These are phyloP conservation scores for Trichechus manatus DNA, from an alignment of 2,113 vertebrate genomes.

Conservation along the genomic window DNA sequence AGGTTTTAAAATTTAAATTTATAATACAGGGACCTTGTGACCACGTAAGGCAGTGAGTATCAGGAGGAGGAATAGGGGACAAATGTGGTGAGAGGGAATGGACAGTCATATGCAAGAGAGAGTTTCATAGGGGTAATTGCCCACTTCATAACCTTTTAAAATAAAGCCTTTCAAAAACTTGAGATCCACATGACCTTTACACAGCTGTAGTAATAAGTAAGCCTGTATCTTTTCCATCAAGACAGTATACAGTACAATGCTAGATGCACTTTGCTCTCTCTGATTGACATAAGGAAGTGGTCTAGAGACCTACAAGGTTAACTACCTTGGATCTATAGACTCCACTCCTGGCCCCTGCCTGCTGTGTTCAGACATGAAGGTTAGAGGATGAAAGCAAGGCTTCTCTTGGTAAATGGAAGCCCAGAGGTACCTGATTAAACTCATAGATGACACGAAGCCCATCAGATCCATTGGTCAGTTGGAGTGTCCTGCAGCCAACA, in stretches of 20 bases:
- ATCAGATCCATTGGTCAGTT: background rate
- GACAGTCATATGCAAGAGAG: background rate
- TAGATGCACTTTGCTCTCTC: background rate
- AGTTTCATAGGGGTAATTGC: background rate
- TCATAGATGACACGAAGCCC: background rate
- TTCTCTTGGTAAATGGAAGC: background rate
- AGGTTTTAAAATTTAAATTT: slow-evolving; percentile 21
- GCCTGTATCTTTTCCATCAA: background rate
- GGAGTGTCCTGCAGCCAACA: background rate
- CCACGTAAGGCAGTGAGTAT: background rate
- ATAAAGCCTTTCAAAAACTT: background rate
- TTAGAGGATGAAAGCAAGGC: background rate
- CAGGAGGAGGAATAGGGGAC: background rate
- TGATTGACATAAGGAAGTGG: background rate
- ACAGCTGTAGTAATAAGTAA: background rate
- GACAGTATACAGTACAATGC: background rate
- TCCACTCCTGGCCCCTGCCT: background rate
- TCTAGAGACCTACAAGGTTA: background rate
- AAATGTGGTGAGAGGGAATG: too few relatives aligned
- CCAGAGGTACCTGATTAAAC: fast-evolving
- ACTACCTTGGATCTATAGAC: background rate
- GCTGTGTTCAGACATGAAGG: too few relatives aligned
- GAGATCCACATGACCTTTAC: background rate
- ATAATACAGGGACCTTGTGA: background rate
- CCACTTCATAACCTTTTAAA: background rate